phyloP scores from a whole-genome alignment of 2,888 invertebrate species.

The Kryphioiulus occultus region DNA sequence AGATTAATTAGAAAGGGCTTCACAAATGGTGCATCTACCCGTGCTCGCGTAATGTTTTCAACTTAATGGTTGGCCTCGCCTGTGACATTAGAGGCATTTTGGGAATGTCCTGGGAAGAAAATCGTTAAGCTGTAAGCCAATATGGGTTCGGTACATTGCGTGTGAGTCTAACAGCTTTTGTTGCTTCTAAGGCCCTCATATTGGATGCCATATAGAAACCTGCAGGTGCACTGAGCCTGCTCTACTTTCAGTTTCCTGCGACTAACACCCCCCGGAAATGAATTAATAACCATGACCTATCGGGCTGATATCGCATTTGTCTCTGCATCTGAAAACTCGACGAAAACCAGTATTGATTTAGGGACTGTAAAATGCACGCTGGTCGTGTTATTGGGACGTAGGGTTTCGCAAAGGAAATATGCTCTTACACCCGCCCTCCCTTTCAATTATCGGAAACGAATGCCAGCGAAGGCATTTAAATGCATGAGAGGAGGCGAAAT shows the following conservation, averaged over 20 bases:
- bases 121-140: neutral
- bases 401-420: neutral
- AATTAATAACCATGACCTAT: neutral
- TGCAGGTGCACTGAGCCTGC: neutral
- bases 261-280: neutral
- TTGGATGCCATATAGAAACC: neutral
- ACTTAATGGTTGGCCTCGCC: neutral
- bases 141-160: neutral
- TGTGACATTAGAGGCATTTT: neutral
- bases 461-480: neutral
- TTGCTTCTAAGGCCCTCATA: neutral
- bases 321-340: neutral
- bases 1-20: neutral
- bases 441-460: conserved; percentile 16
- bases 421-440: neutral
- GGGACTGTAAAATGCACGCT: neutral
- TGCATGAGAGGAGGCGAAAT: conserved; percentile 11
- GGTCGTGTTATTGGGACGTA: neutral
- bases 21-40: neutral
- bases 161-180: neutral
- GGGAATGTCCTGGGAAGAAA: neutral
- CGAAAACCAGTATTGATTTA: neutral
- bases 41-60: neutral
- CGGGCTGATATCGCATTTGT: neutral
- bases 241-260: neutral